These are phyloP conservation scores for Chloroceryle amazona DNA, from an alignment of 2,797 vertebrate species.

Conservation along the genomic window DNA sequence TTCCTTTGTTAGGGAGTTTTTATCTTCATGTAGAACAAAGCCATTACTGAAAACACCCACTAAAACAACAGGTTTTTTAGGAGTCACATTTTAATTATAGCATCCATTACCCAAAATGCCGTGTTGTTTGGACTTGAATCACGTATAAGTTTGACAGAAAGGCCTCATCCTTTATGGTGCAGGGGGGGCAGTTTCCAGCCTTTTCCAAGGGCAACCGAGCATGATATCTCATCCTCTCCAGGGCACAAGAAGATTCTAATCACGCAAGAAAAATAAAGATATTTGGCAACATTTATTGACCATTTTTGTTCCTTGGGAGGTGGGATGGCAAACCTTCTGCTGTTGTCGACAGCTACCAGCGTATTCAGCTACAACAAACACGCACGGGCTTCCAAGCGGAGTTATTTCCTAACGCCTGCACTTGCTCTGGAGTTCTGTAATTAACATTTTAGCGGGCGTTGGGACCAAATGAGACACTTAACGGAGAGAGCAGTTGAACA, in stretches of 20 bases:
- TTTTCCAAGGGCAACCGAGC: slow-evolving; percentile 9
- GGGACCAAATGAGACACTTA: slow-evolving; percentile 32
- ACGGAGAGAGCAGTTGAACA: background rate
- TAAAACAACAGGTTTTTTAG: slow-evolving; percentile 72
- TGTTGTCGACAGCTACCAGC: background rate
- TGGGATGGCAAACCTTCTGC: background rate
- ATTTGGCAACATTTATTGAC: slow-evolving; percentile 1
- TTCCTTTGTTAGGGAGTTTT: slow-evolving; percentile 79
- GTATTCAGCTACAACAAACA: background rate
- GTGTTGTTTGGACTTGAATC: slow-evolving; percentile 56
- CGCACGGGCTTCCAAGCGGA: background rate
- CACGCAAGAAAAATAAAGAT: background rate
- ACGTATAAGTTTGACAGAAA: slow-evolving; percentile 47
- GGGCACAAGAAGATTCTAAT: background rate
- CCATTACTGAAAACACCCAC: slow-evolving; percentile 70
- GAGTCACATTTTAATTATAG: slow-evolving; percentile 70
- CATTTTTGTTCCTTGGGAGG: background rate
- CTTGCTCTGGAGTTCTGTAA: slow-evolving; percentile 53
- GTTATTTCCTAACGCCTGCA: slow-evolving; percentile 1
- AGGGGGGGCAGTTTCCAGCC: background rate
- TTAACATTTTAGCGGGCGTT: slow-evolving; percentile 54
- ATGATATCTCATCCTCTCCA: background rate
- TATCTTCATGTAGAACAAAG: slow-evolving; percentile 77
- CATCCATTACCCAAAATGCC: slow-evolving; percentile 65
- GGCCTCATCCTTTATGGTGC: background rate